Percentiles rank a stretch among this genome's conserved stretches.
Conservation (phyloP, 2,797 vertebrate genomes). For the Acridotheres tristis region DNA sequence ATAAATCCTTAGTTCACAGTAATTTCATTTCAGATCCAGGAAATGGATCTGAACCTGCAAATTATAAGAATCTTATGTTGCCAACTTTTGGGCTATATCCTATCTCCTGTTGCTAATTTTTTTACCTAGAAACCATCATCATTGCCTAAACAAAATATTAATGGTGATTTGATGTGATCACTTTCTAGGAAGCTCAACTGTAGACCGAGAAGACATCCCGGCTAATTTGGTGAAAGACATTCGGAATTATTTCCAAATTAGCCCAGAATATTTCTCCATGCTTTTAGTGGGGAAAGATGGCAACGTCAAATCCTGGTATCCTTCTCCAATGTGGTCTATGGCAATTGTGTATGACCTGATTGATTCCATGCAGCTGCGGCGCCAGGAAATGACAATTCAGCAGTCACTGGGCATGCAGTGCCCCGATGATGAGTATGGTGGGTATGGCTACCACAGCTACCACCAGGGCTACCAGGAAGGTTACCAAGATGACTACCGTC, state of each 20-base stretch:
- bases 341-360: slow-evolving; percentile 96
- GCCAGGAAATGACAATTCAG: slow-evolving; percentile 99
- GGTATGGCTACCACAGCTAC: slow-evolving; percentile 93
- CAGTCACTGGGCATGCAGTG: slow-evolving; percentile 97
- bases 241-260: slow-evolving; percentile 98
- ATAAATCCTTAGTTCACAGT: not conserved
- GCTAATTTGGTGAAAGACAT: slow-evolving; percentile 92
- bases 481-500: slow-evolving; percentile 90
- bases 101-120: not conserved
- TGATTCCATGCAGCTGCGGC: slow-evolving; percentile 97
- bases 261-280: slow-evolving; percentile 98
- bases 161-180: slow-evolving; percentile 13
- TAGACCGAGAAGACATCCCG: slow-evolving; percentile 92
- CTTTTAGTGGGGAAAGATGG: slow-evolving; percentile 97
- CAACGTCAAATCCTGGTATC: slow-evolving; percentile 99
- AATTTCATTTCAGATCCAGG: not conserved
- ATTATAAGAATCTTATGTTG: not conserved
- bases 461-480: slow-evolving; percentile 94
- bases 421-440: slow-evolving; percentile 94
- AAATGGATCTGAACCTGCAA: not conserved
- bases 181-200: slow-evolving; percentile 87
- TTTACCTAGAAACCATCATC: not conserved
- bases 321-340: slow-evolving; percentile 99
- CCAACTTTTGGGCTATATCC: not conserved
- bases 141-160: not conserved